Evolutionary conservation across 1,140 invertebrate species (phyloP).

Genomic region (Drosophila takahashii): DNA sequence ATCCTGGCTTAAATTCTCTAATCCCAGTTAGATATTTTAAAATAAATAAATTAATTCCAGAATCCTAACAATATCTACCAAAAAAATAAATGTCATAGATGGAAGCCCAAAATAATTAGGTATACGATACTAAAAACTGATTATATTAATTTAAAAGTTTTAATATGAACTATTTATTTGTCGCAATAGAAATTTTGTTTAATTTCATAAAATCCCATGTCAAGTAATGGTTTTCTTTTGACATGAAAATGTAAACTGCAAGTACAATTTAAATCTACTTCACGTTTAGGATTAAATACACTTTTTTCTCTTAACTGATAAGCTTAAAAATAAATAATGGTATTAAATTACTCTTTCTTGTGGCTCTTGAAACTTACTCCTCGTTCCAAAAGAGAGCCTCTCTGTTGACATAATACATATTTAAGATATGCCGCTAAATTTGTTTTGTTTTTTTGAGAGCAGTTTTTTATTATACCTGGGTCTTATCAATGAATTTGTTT

Average conservation of each 20-base stretch:
- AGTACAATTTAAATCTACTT: neutral
- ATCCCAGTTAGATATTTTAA: too few relatives aligned
- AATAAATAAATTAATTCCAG: too few relatives aligned
- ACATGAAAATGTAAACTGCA: neutral
- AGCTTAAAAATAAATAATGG: neutral
- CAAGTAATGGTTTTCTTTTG: too few relatives aligned
- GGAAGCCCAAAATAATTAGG: too few relatives aligned
- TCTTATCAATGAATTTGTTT: neutral
- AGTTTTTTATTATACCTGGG: neutral
- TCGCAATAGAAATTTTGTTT: too few relatives aligned
- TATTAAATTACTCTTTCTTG: neutral
- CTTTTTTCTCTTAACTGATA: neutral
- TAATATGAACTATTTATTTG: too few relatives aligned
- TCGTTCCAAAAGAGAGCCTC: neutral
- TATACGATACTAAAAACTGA: too few relatives aligned
- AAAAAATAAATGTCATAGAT: too few relatives aligned
- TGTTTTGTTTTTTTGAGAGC: neutral
- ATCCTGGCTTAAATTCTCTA: too few relatives aligned
- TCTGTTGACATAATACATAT: neutral
- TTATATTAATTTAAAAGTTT: too few relatives aligned
- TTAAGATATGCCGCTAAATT: neutral
- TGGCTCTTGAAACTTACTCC: neutral
- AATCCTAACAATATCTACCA: too few relatives aligned
- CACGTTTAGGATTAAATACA: neutral
- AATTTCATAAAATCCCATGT: too few relatives aligned